Evolutionary conservation across 2,797 vertebrate species (phyloP).

Genomic region (Macropodus opercularis): DNA sequence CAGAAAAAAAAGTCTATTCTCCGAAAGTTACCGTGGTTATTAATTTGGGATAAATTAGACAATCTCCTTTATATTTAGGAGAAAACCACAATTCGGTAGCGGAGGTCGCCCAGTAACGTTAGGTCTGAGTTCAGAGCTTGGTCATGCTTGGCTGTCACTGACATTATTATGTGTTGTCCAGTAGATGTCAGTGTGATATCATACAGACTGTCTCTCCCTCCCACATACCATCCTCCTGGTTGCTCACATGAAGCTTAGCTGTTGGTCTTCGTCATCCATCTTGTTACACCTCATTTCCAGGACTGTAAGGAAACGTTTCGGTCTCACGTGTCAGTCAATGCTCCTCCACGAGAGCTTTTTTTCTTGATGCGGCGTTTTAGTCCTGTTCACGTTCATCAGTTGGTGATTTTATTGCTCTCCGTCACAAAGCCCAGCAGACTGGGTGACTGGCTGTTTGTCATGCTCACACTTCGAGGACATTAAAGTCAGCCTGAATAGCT

Average conservation of each 20-base stretch:
- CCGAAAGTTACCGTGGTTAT: neutral
- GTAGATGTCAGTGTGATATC: constrained; percentile 75
- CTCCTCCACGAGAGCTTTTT: constrained; percentile 23
- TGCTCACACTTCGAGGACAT: constrained; percentile 2
- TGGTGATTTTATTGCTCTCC: constrained; percentile 5
- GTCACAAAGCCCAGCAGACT: neutral
- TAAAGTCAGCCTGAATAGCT: no score
- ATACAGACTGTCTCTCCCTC: constrained; percentile 25
- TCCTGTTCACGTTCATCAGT: constrained; percentile 12
- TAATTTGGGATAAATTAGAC: neutral
- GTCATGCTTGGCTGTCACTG: neutral
- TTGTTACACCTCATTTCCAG: constrained; percentile 56
- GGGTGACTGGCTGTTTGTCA: neutral
- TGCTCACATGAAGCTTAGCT: constrained; percentile 37
- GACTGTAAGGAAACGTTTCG: constrained; percentile 28
- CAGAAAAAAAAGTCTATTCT: neutral
- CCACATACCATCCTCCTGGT: constrained; percentile 61
- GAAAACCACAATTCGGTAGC: neutral
- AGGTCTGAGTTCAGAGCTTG: neutral
- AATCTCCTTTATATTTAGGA: neutral
- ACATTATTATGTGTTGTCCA: constrained; percentile 51
- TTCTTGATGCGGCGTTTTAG: constrained; percentile 23
- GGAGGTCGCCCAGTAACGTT: constrained; percentile 9
- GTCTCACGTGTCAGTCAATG: constrained; percentile 25
- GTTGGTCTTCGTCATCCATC: constrained; percentile 69